Percentiles rank a stretch among this genome's conserved stretches.
Evolutionary conservation across 2,888 invertebrate species (phyloP).

Genomic region (Campaea margaritaria): DNA sequence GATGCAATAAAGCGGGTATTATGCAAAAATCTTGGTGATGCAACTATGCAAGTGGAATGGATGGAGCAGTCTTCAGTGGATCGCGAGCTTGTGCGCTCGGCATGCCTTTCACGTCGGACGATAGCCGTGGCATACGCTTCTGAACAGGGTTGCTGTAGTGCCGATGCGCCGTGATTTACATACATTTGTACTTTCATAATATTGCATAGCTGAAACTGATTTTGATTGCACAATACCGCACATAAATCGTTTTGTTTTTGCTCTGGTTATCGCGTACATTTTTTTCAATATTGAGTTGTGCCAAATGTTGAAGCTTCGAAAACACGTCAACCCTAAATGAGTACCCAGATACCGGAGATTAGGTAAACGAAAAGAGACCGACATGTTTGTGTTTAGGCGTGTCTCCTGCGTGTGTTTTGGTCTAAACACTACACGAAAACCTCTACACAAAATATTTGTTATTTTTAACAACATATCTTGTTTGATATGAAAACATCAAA

Average conservation of each 20-base stretch:
- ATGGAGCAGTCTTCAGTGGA: slow-evolving; percentile 62
- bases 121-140: slow-evolving; percentile 52
- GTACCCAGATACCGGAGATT: slow-evolving; percentile 61
- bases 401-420: no score
- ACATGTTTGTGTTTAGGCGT: no score
- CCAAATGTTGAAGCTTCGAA: slow-evolving; percentile 42
- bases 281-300: slow-evolving; percentile 6
- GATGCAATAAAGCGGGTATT: slow-evolving; percentile 69
- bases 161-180: slow-evolving; percentile 34
- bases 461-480: no score
- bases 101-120: slow-evolving; percentile 63
- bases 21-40: slow-evolving; percentile 72
- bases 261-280: not conserved
- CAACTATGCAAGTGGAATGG: slow-evolving; percentile 55
- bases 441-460: no score
- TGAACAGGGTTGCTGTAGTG: slow-evolving; percentile 35
- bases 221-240: slow-evolving; percentile 17
- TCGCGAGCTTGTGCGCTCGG: slow-evolving; percentile 38
- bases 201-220: slow-evolving; percentile 25
- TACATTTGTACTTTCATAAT: slow-evolving; percentile 24
- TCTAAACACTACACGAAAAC: no score
- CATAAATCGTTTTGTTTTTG: slow-evolving; percentile 8
- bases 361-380: slow-evolving; percentile 68
- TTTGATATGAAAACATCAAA: no score
- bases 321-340: slow-evolving; percentile 51